A percentile compares a stretch with the other conserved stretches of the same genome.
phyloP scores from a whole-genome alignment of 1,140 invertebrate species.

The Tribolium castaneum region DNA sequence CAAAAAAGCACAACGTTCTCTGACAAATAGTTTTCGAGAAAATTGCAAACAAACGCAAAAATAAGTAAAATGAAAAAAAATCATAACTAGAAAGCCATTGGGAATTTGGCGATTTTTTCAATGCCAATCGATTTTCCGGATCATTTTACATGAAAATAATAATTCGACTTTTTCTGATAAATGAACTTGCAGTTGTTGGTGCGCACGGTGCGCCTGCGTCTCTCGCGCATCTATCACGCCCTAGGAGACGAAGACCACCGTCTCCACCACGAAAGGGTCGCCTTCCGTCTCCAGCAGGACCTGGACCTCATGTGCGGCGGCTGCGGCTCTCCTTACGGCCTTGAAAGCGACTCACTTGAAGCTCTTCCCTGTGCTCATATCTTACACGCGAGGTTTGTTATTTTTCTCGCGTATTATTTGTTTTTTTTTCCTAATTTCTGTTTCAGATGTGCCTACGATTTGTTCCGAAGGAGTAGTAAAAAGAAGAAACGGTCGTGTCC shows the following conservation, averaged over 20 bases:
- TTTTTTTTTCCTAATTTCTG: neutral
- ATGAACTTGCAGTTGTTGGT: constrained; percentile 75
- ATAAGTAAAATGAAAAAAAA: no score
- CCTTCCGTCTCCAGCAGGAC: constrained; percentile 76
- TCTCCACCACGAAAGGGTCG: constrained; percentile 77
- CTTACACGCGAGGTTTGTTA: constrained; percentile 78
- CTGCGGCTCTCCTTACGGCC: constrained; percentile 79
- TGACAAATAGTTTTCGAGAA: no score
- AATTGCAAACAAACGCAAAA: no score
- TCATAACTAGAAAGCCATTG: no score
- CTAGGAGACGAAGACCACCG: constrained; percentile 84
- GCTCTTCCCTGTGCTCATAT: constrained; percentile 87
- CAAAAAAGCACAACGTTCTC: no score
- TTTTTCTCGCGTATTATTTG: no score
- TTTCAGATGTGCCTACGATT: constrained; percentile 77
- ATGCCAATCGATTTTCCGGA: no score
- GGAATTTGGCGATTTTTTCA: no score
- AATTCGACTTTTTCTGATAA: no score
- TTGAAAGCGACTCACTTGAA: constrained; percentile 79
- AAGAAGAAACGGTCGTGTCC: constrained; percentile 67
- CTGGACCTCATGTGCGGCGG: constrained; percentile 81
- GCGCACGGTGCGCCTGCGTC: constrained; percentile 77
- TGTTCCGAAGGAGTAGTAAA: constrained; percentile 74
- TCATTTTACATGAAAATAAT: no score
- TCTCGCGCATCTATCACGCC: constrained; percentile 82